Evolutionary conservation across 2,888 invertebrate genomes (phyloP), one percentile per base, ranked within the genome.

Genomic region (Latrodectus hesperus): DNA sequence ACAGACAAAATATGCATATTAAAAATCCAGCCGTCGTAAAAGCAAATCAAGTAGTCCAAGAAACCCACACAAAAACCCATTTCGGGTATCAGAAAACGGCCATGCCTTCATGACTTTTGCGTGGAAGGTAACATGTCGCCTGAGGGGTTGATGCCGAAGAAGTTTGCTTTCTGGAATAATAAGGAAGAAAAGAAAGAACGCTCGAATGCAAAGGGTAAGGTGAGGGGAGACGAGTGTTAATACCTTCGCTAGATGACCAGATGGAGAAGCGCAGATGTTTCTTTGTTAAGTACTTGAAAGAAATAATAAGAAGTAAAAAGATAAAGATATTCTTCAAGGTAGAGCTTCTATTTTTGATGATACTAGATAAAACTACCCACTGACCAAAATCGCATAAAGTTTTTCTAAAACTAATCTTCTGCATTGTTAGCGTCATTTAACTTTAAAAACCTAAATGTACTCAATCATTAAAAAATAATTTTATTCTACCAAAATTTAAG

Each of bases 111-210:
- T 38, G 38, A 38, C 38, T 38, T 38, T 60, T 60, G 60, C 60
- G 60, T 60, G 60, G 60, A 60, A 60, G 60, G 60, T 60, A 60
- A 60, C 0, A 12, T n/a, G n/a, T 60, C 12, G 14, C 60, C 60
- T 60, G 3, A 3, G 60, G 60, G 14, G 6, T 60, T 16, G n/a
- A 60, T 16, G 60, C 12, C 60, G 12, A 38, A 38, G 38, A 38
- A 60, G 60, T 60, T 60, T n/a, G 60, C n/a, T 60, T 12, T 60
- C 14, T 60, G 60, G 60, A 60, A 60, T 60, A 60, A 60, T 60
- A 60, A 60, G 60, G 60, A 60, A 60, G 60, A 60, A 60, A 60
- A 60, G 60, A 60, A 60, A 60, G 60, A 60, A 60, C n/a, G 10
- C 12, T 60, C 14, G 60, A 60, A 60, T 60, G n/a, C 12, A 60